These are phyloP conservation scores for Notiomystis cincta DNA, from an alignment of 2,113 vertebrate genomes.

Conservation along the genomic window DNA sequence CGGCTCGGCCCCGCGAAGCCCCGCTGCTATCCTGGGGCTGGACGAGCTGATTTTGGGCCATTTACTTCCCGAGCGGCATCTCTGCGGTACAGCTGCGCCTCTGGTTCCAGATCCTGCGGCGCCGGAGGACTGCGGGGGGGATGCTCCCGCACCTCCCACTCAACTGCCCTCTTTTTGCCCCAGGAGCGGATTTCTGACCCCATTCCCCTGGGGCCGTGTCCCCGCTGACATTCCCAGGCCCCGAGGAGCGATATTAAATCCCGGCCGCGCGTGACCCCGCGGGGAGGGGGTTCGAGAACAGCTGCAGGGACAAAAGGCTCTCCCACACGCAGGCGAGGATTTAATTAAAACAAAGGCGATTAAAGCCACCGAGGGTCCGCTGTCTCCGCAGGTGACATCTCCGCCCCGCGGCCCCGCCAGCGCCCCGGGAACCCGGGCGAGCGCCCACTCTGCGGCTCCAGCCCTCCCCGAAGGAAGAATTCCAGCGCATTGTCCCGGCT, in stretches of 20 bases:
- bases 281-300: neutral
- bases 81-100: neutral
- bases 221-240: neutral
- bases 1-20: neutral
- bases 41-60: rapidly evolving
- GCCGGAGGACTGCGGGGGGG: neutral
- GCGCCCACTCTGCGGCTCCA: neutral
- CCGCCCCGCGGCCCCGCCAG: neutral
- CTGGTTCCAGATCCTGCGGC: rapidly evolving
- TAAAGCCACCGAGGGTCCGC: neutral
- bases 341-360: neutral
- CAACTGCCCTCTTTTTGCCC: neutral
- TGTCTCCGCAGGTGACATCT: neutral
- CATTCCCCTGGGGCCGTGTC: rapidly evolving
- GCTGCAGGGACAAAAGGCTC: neutral
- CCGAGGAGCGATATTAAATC: neutral
- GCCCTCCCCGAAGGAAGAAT: no score
- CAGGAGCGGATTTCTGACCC: neutral
- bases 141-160: rapidly evolving
- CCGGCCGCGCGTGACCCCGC: neutral
- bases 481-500: neutral
- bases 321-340: neutral
- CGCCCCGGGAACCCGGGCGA: neutral
- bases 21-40: rapidly evolving
- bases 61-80: rapidly evolving